These are phyloP conservation scores for Mastigias papua DNA, from an alignment of 30 jellyfish, hydroid and myxozoan species.

Conservation along the genomic window DNA sequence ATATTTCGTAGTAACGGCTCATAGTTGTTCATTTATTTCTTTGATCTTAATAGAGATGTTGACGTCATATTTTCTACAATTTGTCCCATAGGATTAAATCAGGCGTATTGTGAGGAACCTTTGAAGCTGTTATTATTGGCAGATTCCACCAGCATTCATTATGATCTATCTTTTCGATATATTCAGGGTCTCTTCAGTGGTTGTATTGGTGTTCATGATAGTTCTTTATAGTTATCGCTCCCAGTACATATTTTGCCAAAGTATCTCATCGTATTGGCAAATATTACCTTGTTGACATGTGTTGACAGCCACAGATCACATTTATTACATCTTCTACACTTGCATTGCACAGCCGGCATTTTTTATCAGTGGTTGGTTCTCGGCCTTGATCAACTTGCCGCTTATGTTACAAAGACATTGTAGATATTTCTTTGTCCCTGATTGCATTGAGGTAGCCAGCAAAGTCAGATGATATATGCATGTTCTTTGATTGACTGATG, in stretches of 20 bases:
- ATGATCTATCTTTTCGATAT: too few relatives aligned
- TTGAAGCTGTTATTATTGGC: too few relatives aligned
- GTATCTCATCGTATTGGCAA: background rate
- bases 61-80: background rate
- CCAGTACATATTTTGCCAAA: too few relatives aligned
- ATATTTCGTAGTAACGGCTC: background rate
- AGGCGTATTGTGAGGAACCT: too few relatives aligned
- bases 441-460: too few relatives aligned
- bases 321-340: background rate
- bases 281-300: background rate
- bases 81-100: background rate
- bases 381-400: background rate
- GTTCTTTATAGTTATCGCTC: too few relatives aligned
- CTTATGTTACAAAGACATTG: background rate
- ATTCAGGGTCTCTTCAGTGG: background rate
- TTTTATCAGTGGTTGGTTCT: background rate
- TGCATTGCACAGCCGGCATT: background rate
- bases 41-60: background rate
- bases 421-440: background rate
- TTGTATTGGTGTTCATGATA: background rate
- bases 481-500: background rate
- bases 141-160: too few relatives aligned
- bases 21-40: background rate
- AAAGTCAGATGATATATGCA: background rate
- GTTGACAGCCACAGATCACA: background rate